A percentile compares a stretch with the other conserved stretches of the same genome.
phyloP scores from a whole-genome alignment of 53 echinoderm and acorn worm species.

The Echinometra lucunter region DNA sequence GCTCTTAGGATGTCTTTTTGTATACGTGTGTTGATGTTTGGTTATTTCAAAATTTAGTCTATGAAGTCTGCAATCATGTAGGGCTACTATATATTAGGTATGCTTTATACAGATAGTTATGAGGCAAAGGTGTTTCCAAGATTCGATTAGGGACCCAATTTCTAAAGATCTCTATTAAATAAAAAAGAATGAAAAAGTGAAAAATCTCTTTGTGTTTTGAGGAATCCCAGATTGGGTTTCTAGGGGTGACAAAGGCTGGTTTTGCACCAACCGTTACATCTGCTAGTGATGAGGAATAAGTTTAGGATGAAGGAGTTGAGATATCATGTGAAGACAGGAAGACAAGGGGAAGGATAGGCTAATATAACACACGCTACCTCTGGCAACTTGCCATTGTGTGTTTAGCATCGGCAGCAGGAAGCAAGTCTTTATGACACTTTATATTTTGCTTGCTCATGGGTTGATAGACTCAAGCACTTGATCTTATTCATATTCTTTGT shows the following conservation, averaged over 20 bases:
- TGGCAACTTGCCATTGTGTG: conserved; percentile 45
- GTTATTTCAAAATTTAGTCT: no score
- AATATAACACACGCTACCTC: not conserved
- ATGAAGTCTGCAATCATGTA: no score
- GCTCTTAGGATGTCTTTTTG: not conserved
- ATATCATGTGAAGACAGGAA: conserved; percentile 14
- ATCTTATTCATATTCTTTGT: not conserved
- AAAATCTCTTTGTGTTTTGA: no score
- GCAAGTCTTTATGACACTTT: not conserved
- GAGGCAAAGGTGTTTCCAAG: no score
- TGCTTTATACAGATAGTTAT: no score
- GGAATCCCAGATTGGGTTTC: no score
- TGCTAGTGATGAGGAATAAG: not conserved
- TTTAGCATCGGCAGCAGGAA: not conserved
- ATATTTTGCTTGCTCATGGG: conserved; percentile 13
- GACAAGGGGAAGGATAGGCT: conserved; percentile 44
- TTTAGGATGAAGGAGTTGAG: not conserved
- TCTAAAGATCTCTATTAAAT: no score
- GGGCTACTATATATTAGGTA: no score
- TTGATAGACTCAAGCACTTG: not conserved
- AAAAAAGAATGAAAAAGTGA: no score
- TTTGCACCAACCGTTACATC: no score
- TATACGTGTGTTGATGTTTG: not conserved
- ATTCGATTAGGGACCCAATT: no score
- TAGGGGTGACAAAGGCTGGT: no score